Conservation (phyloP, 2,888 invertebrate species). For the Diloba caeruleocephala region DNA sequence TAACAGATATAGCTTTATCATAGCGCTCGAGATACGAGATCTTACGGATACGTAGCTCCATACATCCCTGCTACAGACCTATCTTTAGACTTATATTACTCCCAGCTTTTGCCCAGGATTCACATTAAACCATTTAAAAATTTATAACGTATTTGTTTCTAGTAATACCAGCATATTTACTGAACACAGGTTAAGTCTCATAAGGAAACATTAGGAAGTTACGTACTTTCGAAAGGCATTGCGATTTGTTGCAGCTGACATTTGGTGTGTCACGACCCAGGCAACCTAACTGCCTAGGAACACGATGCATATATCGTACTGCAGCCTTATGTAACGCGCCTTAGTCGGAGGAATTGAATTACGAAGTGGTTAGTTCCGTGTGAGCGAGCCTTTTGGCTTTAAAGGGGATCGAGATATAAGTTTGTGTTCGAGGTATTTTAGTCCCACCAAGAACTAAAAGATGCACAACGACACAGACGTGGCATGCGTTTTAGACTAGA, state of each 20-base stretch:
- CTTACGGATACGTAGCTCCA: too few relatives aligned
- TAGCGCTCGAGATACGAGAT: too few relatives aligned
- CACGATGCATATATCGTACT: slow-evolving; percentile 28
- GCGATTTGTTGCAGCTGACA: slow-evolving; percentile 52
- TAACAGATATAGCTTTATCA: too few relatives aligned
- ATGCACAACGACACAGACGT: too few relatives aligned
- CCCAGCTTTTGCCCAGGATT: too few relatives aligned
- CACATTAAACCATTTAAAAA: too few relatives aligned
- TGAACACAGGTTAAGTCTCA: slow-evolving; percentile 19
- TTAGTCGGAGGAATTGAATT: slow-evolving; percentile 45
- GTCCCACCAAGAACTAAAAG: too few relatives aligned
- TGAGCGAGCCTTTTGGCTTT: slow-evolving; percentile 32
- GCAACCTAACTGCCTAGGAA: slow-evolving; percentile 9
- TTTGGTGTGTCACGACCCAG: slow-evolving; percentile 51
- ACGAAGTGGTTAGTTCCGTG: slow-evolving; percentile 43
- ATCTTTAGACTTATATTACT: too few relatives aligned
- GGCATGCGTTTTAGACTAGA: too few relatives aligned
- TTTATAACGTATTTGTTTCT: too few relatives aligned
- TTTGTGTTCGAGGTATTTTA: too few relatives aligned
- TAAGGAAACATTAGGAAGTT: slow-evolving; percentile 35
- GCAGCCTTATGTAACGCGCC: slow-evolving; percentile 31
- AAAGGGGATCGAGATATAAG: slow-evolving; percentile 17
- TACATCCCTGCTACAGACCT: too few relatives aligned
- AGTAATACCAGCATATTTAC: slow-evolving; percentile 12
- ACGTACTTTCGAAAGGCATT: slow-evolving; percentile 43